Conservation (phyloP, 2,888 invertebrate genomes). For the Oscheius myriophilus region DNA sequence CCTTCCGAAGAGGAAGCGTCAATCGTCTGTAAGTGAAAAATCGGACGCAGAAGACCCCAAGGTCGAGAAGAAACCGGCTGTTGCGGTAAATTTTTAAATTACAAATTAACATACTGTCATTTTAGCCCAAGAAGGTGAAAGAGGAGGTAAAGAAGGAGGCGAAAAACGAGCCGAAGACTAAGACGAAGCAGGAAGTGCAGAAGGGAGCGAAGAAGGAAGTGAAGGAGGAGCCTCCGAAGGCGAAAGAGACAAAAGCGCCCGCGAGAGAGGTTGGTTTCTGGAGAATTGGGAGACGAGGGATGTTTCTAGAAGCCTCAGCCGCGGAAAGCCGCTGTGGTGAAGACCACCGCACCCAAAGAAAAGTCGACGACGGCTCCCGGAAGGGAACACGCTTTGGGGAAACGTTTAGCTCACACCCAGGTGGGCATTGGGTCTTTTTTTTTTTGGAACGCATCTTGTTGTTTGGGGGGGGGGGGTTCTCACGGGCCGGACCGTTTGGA, state of each 20-base stretch:
- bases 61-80: background rate
- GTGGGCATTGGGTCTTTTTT: conserved; percentile 7
- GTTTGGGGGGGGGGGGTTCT: too few relatives aligned
- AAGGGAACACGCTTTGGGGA: conserved; percentile 21
- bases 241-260: conserved; percentile 7
- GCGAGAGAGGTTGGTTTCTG: background rate
- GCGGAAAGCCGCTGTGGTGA: conserved; percentile 6
- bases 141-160: conserved; percentile 18
- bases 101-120: too few relatives aligned
- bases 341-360: background rate
- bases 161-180: conserved; percentile 19
- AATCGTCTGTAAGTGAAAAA: background rate
- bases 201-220: conserved; percentile 14
- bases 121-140: conserved; percentile 5
- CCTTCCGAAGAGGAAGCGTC: conserved; percentile 3
- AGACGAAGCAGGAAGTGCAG: background rate
- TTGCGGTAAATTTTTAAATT: too few relatives aligned
- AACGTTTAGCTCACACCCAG: conserved; percentile 22
- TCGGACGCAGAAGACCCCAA: background rate
- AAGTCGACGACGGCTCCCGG: conserved; percentile 2
- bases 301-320: background rate
- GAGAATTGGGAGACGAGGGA: too few relatives aligned
- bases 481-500: too few relatives aligned
- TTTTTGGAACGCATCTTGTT: too few relatives aligned
- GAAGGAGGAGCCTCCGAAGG: conserved; percentile 5